phyloP scores from a whole-genome alignment of 2,888 invertebrate genomes.

The Drosophila barbarae region DNA sequence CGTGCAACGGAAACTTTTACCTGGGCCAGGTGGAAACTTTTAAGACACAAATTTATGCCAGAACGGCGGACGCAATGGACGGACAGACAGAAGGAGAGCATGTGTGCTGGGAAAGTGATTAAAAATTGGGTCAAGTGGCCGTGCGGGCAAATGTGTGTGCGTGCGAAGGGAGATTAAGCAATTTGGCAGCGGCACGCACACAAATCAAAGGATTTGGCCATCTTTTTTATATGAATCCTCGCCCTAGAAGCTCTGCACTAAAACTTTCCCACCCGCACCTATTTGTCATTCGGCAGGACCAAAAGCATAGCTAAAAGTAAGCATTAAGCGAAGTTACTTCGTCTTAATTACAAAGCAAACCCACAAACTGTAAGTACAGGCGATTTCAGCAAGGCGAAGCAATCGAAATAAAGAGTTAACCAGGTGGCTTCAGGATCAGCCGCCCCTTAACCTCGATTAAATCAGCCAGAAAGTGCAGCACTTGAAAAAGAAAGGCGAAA shows the following conservation, averaged over 20 bases:
- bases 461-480: constrained; percentile 6
- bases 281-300: constrained; percentile 39
- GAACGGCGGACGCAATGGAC: constrained; percentile 13
- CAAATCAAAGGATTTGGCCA: constrained; percentile 70
- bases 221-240: constrained; percentile 41
- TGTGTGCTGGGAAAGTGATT: constrained; percentile 70
- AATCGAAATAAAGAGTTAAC: constrained; percentile 29
- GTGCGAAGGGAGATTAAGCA: constrained; percentile 68
- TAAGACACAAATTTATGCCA: constrained; percentile 68
- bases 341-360: constrained; percentile 47
- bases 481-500: constrained; percentile 5
- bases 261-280: constrained; percentile 32
- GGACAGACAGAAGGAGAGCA: constrained; percentile 38
- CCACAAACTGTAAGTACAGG: constrained; percentile 28
- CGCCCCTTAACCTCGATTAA: constrained; percentile 9
- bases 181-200: constrained; percentile 62
- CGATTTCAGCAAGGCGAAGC: constrained; percentile 3
- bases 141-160: constrained; percentile 47
- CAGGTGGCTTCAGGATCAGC: constrained; percentile 14
- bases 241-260: not conserved
- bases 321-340: constrained; percentile 34
- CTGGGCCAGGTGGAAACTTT: constrained; percentile 54
- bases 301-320: constrained; percentile 15
- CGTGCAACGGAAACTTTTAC: constrained; percentile 66
- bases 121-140: constrained; percentile 76